Base-by-base conservation (phyloP, 2,797 vertebrate genomes). In the Fistularia commersonii region DNA sequence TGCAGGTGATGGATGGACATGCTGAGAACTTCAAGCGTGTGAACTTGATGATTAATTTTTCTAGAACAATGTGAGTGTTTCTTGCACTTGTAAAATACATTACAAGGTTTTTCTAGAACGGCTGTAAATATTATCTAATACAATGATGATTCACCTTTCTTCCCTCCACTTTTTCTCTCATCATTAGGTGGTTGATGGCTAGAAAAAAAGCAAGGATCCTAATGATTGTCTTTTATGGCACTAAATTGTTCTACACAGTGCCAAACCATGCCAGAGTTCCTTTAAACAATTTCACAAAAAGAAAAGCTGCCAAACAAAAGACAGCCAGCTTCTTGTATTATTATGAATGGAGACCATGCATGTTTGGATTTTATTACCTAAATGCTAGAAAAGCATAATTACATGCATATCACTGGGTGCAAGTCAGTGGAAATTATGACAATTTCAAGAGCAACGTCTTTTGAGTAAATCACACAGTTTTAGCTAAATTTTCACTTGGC, bases 191-290 rank as follows among this genome's bases (percentile, higher is more conserved):
- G 23, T 23, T 23, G 23, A 23, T 23, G 23, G 2, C 23, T 23
- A 4, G 23, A 39, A 49, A 54, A 55, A 54, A 61, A 40, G 55
- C 46, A 51, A 49, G 6, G 32, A 39, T 7, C 39, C 42, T 42
- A 57, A 61, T 73, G 46, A 54, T 51, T 45, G 41, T 59, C 40
- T 54, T 51, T 61, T 36, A 49, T 60, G 59, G 48, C 48, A 4
- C 53, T 42, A 52, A 72, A 40, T 5, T 6, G 37, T 48, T 23
- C 34, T 42, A 32, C 44, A 59, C 35, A 11, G 35, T 45, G 46
- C 40, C 14, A 45, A 35, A 48, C 11, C 6, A 5, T 35, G 32
- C 50, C 46, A 41, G 53, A 41, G 41, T 15, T 10, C 11, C 23
- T 48, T 53, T 50, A 46, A 50, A 47, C 45, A 46, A 46, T 12